Percentiles rank a stretch among this genome's conserved stretches.
phyloP scores from a whole-genome alignment of 2,797 vertebrate genomes.

The Labeo calbasu region DNA sequence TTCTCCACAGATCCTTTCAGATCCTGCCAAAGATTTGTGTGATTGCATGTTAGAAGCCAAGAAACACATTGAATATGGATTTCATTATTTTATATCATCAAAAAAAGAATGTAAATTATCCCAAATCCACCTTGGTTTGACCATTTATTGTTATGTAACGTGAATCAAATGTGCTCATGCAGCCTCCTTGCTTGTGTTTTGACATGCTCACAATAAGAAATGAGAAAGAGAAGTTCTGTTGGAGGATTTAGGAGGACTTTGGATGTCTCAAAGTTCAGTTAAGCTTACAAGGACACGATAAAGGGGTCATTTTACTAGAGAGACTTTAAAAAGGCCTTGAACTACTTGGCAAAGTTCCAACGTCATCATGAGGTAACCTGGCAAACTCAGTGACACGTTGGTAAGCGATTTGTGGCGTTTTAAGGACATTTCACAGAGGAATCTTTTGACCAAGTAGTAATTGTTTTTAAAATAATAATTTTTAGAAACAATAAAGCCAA shows the following conservation, averaged over 20 bases:
- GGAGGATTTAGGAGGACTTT: not conserved
- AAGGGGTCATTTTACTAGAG: not conserved
- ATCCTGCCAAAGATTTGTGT: slow-evolving; percentile 65
- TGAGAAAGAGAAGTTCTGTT: not conserved
- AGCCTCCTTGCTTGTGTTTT: not conserved
- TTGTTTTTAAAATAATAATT: not conserved
- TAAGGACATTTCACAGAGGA: not conserved
- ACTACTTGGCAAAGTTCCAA: not conserved
- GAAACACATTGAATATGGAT: too few relatives aligned
- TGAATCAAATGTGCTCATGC: too few relatives aligned
- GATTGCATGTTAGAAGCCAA: too few relatives aligned
- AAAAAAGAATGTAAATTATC: too few relatives aligned
- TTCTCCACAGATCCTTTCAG: slow-evolving; percentile 68
- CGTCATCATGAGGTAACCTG: not conserved
- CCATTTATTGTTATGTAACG: too few relatives aligned
- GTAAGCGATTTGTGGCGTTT: too few relatives aligned
- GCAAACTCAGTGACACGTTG: too few relatives aligned
- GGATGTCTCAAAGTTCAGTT: not conserved
- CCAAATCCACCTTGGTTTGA: too few relatives aligned
- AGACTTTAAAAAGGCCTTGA: not conserved
- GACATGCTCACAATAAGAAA: not conserved
- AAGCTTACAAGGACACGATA: not conserved
- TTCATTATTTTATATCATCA: too few relatives aligned
- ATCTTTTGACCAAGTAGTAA: not conserved
- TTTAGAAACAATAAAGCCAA: too few relatives aligned